Evolutionary conservation across 1,140 invertebrate species (phyloP), one percentile per base, ranked within the genome.

Genomic region (Drosophila neocordata): DNA sequence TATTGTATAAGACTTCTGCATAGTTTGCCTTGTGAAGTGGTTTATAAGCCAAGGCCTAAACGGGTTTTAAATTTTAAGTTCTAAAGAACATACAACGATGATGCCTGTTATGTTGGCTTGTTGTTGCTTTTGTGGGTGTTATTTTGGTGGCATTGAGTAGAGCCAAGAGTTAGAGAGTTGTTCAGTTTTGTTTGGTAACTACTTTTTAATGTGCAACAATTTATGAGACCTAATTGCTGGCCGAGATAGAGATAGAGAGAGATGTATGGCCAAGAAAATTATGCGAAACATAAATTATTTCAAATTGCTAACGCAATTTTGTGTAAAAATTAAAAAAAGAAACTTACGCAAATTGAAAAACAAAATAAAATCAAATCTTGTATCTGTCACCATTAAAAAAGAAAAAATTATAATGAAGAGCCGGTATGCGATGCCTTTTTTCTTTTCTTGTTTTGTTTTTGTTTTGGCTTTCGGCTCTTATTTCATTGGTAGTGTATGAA

Each of bases 321-420:
- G 41, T 8, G n/a, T n/a, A n/a, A n/a, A n/a, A n/a, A n/a, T n/a
- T n/a, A 37, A 20, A 12, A 44, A 57, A 56, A 35, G 38, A 58
- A 55, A 22, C 61, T 55, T 48, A 31, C 51, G 41, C 35, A 64
- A 64, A 67, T 8, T 9, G 4, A 20, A 27, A 34, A 34, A 22
- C 13, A 62, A 35, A 35, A 52, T 27, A 51, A 57, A 73, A 52
- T 31, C 61, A 69, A 52, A 59, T 56, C 41, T 48, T 48, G 18
- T 53, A 34, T 56, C 53, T 56, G 53, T 56, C 53, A 35, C 53
- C 53, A 56, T 57, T 34, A 51, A 57, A 64, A 12, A 24, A 24
- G 4, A 24, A 35, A 77, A 65, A 73, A 79, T 84, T 58, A 65
- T 79, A 73, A 73, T 84, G 57, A 75, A 82, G 59, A 44, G 56